phyloP scores from a whole-genome alignment of 2,888 invertebrate genomes.

The Hemaris fuciformis region DNA sequence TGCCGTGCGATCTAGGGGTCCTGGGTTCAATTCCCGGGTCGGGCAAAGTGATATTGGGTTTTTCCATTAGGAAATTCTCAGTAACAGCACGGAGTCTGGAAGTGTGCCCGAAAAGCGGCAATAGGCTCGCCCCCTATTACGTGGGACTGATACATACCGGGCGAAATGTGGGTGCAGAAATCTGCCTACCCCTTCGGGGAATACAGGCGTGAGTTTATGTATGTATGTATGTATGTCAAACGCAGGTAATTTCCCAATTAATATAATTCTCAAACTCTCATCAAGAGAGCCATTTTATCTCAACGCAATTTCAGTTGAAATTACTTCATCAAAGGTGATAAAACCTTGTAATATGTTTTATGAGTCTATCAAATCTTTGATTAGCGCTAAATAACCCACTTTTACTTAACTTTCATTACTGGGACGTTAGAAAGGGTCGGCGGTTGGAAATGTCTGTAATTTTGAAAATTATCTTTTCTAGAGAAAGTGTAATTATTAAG shows the following conservation, averaged over 20 bases:
- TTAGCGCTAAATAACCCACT: neutral
- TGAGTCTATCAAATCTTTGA: neutral
- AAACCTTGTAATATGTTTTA: neutral
- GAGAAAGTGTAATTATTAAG: constrained; percentile 8
- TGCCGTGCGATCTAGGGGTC: too few relatives aligned
- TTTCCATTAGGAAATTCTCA: too few relatives aligned
- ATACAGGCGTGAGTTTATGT: too few relatives aligned
- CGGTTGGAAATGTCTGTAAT: neutral
- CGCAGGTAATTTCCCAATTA: neutral
- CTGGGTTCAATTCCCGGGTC: too few relatives aligned
- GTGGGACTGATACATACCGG: too few relatives aligned
- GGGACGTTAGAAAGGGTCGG: neutral
- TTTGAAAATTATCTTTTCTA: constrained; percentile 15
- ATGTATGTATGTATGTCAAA: too few relatives aligned
- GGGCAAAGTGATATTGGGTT: too few relatives aligned
- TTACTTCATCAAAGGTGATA: neutral
- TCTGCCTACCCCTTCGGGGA: too few relatives aligned
- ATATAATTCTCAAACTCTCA: neutral
- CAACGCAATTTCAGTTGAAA: neutral
- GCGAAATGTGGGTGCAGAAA: too few relatives aligned
- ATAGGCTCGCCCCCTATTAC: too few relatives aligned
- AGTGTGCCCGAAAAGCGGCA: too few relatives aligned
- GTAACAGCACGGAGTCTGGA: too few relatives aligned
- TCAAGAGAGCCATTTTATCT: neutral
- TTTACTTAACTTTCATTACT: constrained; percentile 10